Evolutionary conservation across 1,140 invertebrate species (phyloP).

Genomic region (Drosophila kikkawai): DNA sequence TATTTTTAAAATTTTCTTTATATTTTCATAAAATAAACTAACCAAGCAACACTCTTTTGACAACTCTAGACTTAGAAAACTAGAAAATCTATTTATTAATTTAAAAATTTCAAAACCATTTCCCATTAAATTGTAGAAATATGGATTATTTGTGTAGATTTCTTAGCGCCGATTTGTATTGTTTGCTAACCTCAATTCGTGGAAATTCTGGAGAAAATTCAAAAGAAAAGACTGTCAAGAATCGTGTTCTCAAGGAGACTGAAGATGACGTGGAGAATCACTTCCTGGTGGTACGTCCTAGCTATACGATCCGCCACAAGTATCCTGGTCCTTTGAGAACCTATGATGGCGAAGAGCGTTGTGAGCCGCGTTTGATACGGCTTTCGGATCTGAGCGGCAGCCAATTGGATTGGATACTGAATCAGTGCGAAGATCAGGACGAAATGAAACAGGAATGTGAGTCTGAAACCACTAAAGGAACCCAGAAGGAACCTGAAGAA

Average conservation of each 20-base stretch:
- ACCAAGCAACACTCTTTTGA: not conserved
- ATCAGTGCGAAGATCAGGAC: not conserved
- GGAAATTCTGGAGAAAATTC: not conserved
- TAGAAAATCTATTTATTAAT: too few relatives aligned
- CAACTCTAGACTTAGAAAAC: too few relatives aligned
- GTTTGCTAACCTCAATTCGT: not conserved
- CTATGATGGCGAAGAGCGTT: slow-evolving; percentile 55
- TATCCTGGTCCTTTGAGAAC: slow-evolving; percentile 57
- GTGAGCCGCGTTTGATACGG: slow-evolving; percentile 51
- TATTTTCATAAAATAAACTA: too few relatives aligned
- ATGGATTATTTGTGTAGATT: slow-evolving; percentile 43
- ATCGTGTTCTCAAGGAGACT: too few relatives aligned
- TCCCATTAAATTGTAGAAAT: not conserved
- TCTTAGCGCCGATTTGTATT: slow-evolving; percentile 17
- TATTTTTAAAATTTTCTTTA: not conserved
- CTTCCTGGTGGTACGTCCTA: not conserved
- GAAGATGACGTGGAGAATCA: not conserved
- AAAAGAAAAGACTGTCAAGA: not conserved
- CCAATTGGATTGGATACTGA: not conserved
- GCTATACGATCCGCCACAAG: slow-evolving; percentile 48
- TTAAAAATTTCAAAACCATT: not conserved
- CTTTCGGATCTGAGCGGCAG: slow-evolving; percentile 26
- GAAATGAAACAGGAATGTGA: not conserved
- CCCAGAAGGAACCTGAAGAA: not conserved
- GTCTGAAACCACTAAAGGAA: not conserved